A percentile compares a stretch with the other conserved stretches of the same genome.
Conservation (phyloP, 2,888 invertebrate species). For the Laothoe populi region DNA sequence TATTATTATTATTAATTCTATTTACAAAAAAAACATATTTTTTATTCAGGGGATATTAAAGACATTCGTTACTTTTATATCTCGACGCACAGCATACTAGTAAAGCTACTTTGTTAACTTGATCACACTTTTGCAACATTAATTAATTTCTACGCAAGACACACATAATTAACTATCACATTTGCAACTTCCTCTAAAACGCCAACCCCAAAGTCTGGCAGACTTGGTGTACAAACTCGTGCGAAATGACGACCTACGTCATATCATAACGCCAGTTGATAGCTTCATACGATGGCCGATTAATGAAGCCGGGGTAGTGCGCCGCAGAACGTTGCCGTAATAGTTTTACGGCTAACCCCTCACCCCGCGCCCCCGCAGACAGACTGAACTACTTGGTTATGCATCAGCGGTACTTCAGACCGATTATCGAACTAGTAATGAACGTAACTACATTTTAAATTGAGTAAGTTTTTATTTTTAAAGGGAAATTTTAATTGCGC, state of each 20-base stretch:
- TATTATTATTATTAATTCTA: too few species aligned
- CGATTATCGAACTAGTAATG: constrained; percentile 82
- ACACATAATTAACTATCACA: constrained; percentile 20
- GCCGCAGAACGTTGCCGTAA: constrained; percentile 78
- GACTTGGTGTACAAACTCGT: constrained; percentile 17
- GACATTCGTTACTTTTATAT: too few species aligned
- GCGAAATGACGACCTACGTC: constrained; percentile 65
- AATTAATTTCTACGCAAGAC: constrained; percentile 11
- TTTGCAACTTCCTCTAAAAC: constrained; percentile 18
- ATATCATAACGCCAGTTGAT: constrained; percentile 74
- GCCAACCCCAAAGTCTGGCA: constrained; percentile 5
- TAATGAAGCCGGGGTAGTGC: constrained; percentile 79
- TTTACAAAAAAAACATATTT: too few species aligned
- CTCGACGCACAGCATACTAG: too few species aligned
- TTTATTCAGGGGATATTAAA: too few species aligned
- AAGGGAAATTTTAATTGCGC: constrained; percentile 14
- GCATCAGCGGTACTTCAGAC: constrained; percentile 77
- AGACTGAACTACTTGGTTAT: constrained; percentile 79
- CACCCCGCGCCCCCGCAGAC: constrained; percentile 57
- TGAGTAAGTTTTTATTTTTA: constrained; percentile 33
- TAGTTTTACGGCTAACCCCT: constrained; percentile 78
- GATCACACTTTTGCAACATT: too few species aligned
- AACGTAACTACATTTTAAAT: constrained; percentile 56
- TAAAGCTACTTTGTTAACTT: too few species aligned
- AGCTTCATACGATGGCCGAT: constrained; percentile 81